These are phyloP conservation scores for Metallyticus violacea DNA, from an alignment of 2,888 invertebrate species.

Conservation along the genomic window DNA sequence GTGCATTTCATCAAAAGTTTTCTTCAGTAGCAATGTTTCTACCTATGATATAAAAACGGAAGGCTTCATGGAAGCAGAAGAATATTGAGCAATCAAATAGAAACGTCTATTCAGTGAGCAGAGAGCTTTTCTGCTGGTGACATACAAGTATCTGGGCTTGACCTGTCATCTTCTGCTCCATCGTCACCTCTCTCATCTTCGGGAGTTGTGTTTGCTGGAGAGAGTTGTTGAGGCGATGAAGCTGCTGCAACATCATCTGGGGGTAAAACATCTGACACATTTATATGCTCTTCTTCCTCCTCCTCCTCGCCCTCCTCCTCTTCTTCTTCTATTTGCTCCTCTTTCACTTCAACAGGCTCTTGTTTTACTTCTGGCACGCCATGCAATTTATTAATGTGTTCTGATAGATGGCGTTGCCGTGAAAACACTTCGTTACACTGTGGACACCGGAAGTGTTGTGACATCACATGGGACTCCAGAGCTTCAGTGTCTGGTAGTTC, in stretches of 20 bases:
- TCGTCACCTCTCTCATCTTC: neutral
- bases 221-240: neutral
- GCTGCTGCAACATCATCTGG: neutral
- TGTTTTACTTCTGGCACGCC: slow-evolving; percentile 6
- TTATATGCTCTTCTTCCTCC: slow-evolving; percentile 22
- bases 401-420: slow-evolving; percentile 37
- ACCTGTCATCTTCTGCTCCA: neutral
- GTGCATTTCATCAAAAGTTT: neutral
- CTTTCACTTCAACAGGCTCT: slow-evolving; percentile 13
- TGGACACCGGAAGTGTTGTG: slow-evolving; percentile 36
- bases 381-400: slow-evolving; percentile 35
- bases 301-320: neutral
- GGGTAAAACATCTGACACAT: slow-evolving; percentile 8
- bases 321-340: neutral
- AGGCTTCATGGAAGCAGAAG: neutral
- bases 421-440: slow-evolving; percentile 34
- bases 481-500: slow-evolving; percentile 42
- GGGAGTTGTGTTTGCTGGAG: neutral
- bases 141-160: neutral
- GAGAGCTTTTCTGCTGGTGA: neutral
- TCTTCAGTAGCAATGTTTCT: neutral
- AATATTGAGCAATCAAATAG: neutral
- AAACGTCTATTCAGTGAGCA: neutral
- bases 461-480: slow-evolving; percentile 41
- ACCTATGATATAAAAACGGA: neutral